Conservation (phyloP, 1,140 invertebrate species). For the Bicyclus anynana region DNA sequence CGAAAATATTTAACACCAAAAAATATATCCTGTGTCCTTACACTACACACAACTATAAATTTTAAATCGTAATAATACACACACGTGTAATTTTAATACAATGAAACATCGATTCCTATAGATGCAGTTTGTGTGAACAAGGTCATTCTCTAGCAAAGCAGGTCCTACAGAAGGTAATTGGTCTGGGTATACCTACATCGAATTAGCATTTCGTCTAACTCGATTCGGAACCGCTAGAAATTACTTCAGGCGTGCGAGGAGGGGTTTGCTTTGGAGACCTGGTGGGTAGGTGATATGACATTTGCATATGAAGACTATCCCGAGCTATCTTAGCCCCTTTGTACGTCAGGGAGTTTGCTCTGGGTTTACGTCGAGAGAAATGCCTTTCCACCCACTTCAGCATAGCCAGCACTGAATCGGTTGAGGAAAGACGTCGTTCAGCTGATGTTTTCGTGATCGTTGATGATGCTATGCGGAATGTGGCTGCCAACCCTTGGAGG, state of each 20-base stretch:
- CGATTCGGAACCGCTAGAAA: constrained; percentile 30
- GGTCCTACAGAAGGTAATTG: no score
- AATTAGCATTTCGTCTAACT: constrained; percentile 21
- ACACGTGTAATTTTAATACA: no score
- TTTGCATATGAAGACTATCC: constrained; percentile 84
- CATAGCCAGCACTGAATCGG: constrained; percentile 92
- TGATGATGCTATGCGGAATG: constrained; percentile 91
- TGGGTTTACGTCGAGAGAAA: constrained; percentile 85
- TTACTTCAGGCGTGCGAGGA: constrained; percentile 25
- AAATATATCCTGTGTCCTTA: no score
- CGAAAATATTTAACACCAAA: no score
- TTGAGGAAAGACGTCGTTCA: constrained; percentile 89
- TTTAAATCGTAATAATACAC: no score
- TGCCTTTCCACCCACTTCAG: constrained; percentile 93
- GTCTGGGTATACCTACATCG: background rate
- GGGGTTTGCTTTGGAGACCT: constrained; percentile 25
- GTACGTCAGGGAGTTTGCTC: constrained; percentile 78
- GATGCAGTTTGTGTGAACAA: no score
- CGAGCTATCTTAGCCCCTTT: constrained; percentile 77
- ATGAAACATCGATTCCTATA: no score
- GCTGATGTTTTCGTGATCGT: constrained; percentile 91
- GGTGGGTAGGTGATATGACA: constrained; percentile 77
- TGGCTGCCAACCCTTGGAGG: constrained; percentile 92
- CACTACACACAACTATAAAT: no score
- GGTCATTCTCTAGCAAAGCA: no score